Base-by-base conservation (phyloP, 2,888 invertebrate species). In the Cordylochernes scorpioides region DNA sequence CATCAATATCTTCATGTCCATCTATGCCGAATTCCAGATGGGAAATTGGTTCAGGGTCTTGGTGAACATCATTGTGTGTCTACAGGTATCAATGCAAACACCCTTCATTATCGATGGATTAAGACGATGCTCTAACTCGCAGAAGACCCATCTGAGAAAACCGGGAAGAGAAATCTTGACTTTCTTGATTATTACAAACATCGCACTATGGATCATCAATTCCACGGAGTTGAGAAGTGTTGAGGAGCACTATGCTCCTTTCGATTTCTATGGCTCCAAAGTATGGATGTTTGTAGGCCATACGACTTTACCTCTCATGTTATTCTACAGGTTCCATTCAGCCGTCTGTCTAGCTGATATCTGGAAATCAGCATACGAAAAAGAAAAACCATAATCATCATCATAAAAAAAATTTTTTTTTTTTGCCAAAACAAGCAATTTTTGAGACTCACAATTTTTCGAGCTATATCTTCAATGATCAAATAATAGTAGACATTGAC, bases 331-430 rank as follows among this genome's bases (percentile, higher is more conserved):
- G 34, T 72, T 72, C 48, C 71, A 72, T 46, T 68, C 70, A 1
- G 67, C 70, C n/a, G 71, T 71, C 0, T 72, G 71, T 45, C 60
- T 73, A 25, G 68, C 68, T 8, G 71, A 71, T 49, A 70, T 73
- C 42, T 73, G 72, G 72, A 65, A 67, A 45, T 65, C 65, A 15
- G 70, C 71, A 0, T 72, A 70, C 43, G 64, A 67, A 44, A 63
- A 64, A 2, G 63, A n/a, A n/a, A n/a, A n/a, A n/a, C n/a, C n/a
- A n/a, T n/a, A n/a, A n/a, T n/a, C n/a, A n/a, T n/a, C n/a, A n/a
- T n/a, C n/a, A n/a, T n/a, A n/a, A n/a, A n/a, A n/a, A n/a, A n/a
- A n/a, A n/a, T n/a, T n/a, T n/a, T n/a, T n/a, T n/a, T n/a, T n/a
- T n/a, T n/a, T n/a, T n/a, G n/a, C n/a, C n/a, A n/a, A n/a, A n/a